Evolutionary conservation across 1,140 invertebrate genomes (phyloP).

Genomic region (Musca domestica): DNA sequence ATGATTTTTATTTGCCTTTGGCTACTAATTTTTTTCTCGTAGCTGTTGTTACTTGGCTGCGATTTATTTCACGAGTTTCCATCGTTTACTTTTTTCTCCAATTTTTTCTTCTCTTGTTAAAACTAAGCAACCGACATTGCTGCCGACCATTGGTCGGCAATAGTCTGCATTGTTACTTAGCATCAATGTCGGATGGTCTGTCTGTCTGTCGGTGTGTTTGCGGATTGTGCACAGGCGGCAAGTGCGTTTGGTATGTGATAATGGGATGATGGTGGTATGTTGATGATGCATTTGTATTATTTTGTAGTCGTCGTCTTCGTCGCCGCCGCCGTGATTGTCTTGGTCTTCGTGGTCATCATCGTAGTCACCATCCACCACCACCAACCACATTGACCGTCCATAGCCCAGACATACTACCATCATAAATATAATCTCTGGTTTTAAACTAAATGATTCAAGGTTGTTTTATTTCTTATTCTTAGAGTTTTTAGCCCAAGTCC

Average conservation of each 20-base stretch:
- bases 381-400: background rate
- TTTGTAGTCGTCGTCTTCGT: too few relatives aligned
- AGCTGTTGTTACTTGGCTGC: background rate
- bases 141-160: background rate
- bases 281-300: slow-evolving; percentile 12
- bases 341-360: too few relatives aligned
- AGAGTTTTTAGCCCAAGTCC: background rate
- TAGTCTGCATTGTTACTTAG: background rate
- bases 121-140: background rate
- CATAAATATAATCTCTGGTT: background rate
- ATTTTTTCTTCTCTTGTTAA: too few relatives aligned
- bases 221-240: background rate
- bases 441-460: slow-evolving; percentile 21
- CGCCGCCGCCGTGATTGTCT: too few relatives aligned
- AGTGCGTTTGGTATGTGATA: slow-evolving; percentile 22
- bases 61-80: slow-evolving; percentile 14
- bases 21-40: background rate
- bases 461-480: slow-evolving; percentile 13
- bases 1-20: slow-evolving; percentile 4
- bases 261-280: slow-evolving; percentile 23
- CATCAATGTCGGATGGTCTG: background rate
- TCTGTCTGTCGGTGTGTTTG: background rate
- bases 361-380: too few relatives aligned
- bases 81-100: too few relatives aligned
- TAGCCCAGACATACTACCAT: background rate